Percentiles rank a stretch among this genome's conserved stretches.
phyloP scores from a whole-genome alignment of 2,888 invertebrate genomes.

The Teleiodes luculella region DNA sequence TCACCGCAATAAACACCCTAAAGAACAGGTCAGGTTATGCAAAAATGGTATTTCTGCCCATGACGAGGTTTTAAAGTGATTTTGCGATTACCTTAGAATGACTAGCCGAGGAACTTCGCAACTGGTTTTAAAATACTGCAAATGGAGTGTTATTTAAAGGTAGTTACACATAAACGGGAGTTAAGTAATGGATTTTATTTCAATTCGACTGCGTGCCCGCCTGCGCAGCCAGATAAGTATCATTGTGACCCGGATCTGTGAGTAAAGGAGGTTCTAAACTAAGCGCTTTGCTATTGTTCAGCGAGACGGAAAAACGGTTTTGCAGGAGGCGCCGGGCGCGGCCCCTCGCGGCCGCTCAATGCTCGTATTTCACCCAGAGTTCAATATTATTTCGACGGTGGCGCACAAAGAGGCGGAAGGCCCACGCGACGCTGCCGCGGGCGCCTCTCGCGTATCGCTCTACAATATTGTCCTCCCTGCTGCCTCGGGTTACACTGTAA shows the following conservation, averaged over 20 bases:
- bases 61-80: slow-evolving; percentile 43
- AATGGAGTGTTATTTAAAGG: background rate
- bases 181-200: background rate
- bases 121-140: slow-evolving; percentile 1
- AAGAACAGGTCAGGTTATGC: slow-evolving; percentile 48
- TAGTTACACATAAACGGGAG: background rate
- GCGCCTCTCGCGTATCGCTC: slow-evolving; percentile 60
- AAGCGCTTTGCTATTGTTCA: slow-evolving; percentile 65
- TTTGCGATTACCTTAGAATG: slow-evolving; percentile 37
- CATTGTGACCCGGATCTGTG: slow-evolving; percentile 40
- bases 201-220: slow-evolving; percentile 1
- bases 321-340: slow-evolving; percentile 52
- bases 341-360: slow-evolving; percentile 52
- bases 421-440: slow-evolving; percentile 58
- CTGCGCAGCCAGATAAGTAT: slow-evolving; percentile 30
- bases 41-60: slow-evolving; percentile 37
- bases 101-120: slow-evolving; percentile 20
- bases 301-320: slow-evolving; percentile 71
- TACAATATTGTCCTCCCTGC: slow-evolving; percentile 72
- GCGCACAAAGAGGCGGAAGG: slow-evolving; percentile 70
- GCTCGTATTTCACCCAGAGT: slow-evolving; percentile 74
- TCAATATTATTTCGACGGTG: slow-evolving; percentile 76
- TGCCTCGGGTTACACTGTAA: slow-evolving; percentile 75
- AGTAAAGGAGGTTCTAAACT: slow-evolving; percentile 57
- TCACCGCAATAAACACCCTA: slow-evolving; percentile 55